phyloP scores from a whole-genome alignment of 2,797 vertebrate species.

The Lutjanus argentimaculatus region DNA sequence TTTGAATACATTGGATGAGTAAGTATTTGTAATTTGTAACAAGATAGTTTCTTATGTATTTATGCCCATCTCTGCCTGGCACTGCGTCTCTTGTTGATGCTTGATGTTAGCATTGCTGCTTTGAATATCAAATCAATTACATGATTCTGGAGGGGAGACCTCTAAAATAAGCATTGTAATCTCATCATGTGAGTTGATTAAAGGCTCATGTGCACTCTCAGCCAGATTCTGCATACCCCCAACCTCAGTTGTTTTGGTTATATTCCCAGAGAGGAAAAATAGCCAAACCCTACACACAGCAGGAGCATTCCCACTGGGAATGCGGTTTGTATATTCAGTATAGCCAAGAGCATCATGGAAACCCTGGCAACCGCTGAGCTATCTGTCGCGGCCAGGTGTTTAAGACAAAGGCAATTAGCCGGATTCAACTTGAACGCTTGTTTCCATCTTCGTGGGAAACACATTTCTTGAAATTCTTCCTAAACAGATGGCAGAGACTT shows the following conservation, averaged over 20 bases:
- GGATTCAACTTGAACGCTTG: constrained; percentile 42
- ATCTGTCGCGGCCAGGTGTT: constrained; percentile 64
- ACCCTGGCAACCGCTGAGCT: constrained; percentile 65
- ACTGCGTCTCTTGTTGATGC: not conserved
- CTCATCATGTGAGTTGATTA: constrained; percentile 78
- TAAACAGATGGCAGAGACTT: constrained; percentile 50
- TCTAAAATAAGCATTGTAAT: constrained; percentile 76
- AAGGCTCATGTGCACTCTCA: constrained; percentile 63
- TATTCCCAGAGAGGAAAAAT: constrained; percentile 72
- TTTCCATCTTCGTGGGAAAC: constrained; percentile 25
- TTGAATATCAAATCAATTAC: constrained; percentile 69
- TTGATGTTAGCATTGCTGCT: constrained; percentile 54
- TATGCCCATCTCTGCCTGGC: constrained; percentile 19
- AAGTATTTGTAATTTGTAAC: too few relatives aligned
- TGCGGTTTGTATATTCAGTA: constrained; percentile 40
- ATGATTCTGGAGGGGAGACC: constrained; percentile 44
- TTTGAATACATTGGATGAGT: too few relatives aligned
- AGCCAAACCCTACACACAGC: constrained; percentile 62
- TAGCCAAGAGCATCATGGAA: constrained; percentile 59
- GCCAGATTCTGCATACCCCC: constrained; percentile 65
- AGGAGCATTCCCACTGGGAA: constrained; percentile 63
- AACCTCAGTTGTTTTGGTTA: constrained; percentile 63
- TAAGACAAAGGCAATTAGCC: constrained; percentile 68
- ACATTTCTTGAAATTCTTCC: constrained; percentile 32
- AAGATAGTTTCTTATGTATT: too few relatives aligned